Evolutionary conservation across 2,888 invertebrate species (phyloP), one percentile per base, ranked within the genome.

Genomic region (Drosophila testacea): DNA sequence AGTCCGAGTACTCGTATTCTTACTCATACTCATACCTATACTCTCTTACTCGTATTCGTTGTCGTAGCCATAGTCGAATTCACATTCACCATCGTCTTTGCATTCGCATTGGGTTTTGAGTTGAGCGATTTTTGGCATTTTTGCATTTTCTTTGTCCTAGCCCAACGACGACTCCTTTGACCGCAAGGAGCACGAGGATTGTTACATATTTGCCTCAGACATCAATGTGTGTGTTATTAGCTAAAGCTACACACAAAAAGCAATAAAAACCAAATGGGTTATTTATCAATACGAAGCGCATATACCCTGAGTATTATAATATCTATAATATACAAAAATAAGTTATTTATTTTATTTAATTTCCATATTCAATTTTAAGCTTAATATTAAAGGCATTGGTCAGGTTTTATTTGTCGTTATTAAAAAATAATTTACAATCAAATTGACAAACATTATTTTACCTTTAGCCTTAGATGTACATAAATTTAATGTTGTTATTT

Each of bases 111-210:
- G 52, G 59, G 56, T 85, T 90, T 89, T 89, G 81, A 86, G 83
- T 82, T 90, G 84, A 87, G 88, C 88, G 85, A 90, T 90, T 90
- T 90, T 90, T 90, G 90, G 90, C 89, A 91, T 90, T 90, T 89
- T 86, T 82, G 77, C 77, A 84, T 89, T 87, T 87, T 77, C 84
- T 85, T 83, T 88, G 88, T 86, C 84, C 87, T 84, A 76, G 87
- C 75, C 48, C 69, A 75, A 28, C 65, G 56, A 68, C 65, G 73
- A 77, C 71, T 83, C 81, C 77, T 70, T 68, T 73, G 70, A 51
- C 55, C 30, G 59, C 69, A 68, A 72, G 70, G 47, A 75, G 77
- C 69, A 68, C 67, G 79, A 79, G 85, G 77, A 83, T 75, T 86
- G 85, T 88, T 86, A 86, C 89, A 86, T 78, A 79, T 88, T 83